A percentile compares a stretch with the other conserved stretches of the same genome.
phyloP scores from a whole-genome alignment of 2,113 vertebrate genomes.

The Nestor notabilis region DNA sequence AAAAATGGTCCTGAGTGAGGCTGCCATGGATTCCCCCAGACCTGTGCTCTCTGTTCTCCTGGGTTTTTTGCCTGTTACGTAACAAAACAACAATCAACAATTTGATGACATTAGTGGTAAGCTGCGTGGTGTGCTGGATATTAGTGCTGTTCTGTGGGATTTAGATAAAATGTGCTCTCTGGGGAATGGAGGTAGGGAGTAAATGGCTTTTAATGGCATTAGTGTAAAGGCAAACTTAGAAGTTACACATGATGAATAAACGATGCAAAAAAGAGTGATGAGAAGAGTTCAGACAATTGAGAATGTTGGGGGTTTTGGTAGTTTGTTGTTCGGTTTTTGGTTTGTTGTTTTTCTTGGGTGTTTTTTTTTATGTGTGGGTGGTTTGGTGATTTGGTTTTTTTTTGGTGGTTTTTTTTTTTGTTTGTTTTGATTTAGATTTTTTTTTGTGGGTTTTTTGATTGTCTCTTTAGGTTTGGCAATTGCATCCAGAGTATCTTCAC shows the following conservation, averaged over 20 bases:
- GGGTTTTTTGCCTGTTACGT: background rate
- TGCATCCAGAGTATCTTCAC: rapidly evolving
- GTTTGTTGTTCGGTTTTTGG: background rate
- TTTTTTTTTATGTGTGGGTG: no score
- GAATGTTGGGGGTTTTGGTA: rapidly evolving
- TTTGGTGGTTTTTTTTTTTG: background rate
- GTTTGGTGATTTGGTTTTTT: background rate
- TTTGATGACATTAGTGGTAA: background rate
- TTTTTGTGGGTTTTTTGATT: background rate
- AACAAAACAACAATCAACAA: background rate
- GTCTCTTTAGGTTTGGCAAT: background rate
- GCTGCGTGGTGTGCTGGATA: background rate
- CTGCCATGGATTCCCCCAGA: background rate
- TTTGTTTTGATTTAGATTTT: no score
- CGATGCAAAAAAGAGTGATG: background rate
- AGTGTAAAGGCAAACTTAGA: background rate
- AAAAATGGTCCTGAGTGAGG: background rate
- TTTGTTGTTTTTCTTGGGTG: background rate
- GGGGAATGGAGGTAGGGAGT: background rate
- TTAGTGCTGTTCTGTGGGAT: background rate
- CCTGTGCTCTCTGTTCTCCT: background rate
- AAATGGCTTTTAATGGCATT: background rate
- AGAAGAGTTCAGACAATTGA: background rate
- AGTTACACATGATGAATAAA: background rate
- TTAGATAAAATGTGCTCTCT: background rate